Evolutionary conservation across 2,797 vertebrate genomes (phyloP), one percentile per base, ranked within the genome.

Genomic region (Bradypodion pumilum): DNA sequence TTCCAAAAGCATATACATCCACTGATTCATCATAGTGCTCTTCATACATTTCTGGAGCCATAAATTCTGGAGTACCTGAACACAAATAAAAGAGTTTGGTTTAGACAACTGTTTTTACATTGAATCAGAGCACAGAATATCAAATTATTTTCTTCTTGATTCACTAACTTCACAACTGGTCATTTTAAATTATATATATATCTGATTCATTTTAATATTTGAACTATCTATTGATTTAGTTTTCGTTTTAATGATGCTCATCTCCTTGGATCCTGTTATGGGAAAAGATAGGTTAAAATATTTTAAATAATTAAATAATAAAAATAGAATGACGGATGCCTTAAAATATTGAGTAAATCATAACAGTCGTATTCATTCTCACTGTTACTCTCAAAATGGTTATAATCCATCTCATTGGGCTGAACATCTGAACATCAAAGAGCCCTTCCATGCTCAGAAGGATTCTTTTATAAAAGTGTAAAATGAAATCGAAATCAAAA

Each of bases 31-130:
- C 98, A 0, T 99, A 99, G 91, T 99, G 98, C 65, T 99, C 98
- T 92, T 99, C 98, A 0, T 99, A 99, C 98, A 99, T 99, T 93
- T 99, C 98, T 0, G 98, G 98, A 1, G 98, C 98, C 98, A 99
- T 99, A 92, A 99, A 99, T 91, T 99, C 98, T 0, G 98, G 98
- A 25, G 98, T 99, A 49, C 98, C 98, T 99, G 85, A 73, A 89
- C 29, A 89, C 35, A 83, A 86, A 40, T n/a, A 46, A 65, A 7
- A 85, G 32, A 1, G 1, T 21, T 32, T 35, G 29, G 1, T 25
- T 92, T 1, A 37, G 62, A 60, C 12, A 44, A 49, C 46, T 35
- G 37, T 80, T n/a, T 74, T 29, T 59, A 40, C 60, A n/a, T 25
- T 4, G 3, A 35, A 27, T 65, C n/a, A 49, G 37, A 23, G 2